Evolutionary conservation across 2,113 vertebrate species (phyloP).

Genomic region (Lipotes vexillifer): DNA sequence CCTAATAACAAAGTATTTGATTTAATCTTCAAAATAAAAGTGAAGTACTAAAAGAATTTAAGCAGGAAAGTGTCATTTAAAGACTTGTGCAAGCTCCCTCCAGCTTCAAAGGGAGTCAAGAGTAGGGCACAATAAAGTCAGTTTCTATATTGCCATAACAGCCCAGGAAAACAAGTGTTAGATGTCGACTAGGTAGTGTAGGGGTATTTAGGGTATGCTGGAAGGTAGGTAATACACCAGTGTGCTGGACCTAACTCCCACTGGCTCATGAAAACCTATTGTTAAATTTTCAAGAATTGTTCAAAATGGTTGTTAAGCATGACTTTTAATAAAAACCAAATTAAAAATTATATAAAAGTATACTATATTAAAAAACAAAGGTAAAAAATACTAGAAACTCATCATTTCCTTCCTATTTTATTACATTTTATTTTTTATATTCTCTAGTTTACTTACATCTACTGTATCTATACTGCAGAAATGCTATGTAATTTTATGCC

Average conservation of each 20-base stretch:
- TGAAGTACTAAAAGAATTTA: not conserved
- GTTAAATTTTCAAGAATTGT: not conserved
- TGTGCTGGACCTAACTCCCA: not conserved
- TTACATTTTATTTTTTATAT: not conserved
- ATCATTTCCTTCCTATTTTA: not conserved
- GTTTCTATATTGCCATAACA: not conserved
- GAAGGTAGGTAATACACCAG: not conserved
- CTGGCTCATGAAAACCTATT: not conserved
- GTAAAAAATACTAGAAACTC: not conserved
- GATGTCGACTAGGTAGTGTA: not conserved
- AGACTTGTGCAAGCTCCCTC: not conserved
- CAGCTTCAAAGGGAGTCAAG: not conserved
- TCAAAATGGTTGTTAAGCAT: not conserved
- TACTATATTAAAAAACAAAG: not conserved
- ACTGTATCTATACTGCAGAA: not conserved
- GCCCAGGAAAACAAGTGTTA: not conserved
- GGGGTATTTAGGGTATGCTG: not conserved
- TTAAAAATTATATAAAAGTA: not conserved
- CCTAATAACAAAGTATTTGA: not conserved
- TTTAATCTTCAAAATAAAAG: not conserved
- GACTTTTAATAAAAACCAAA: not conserved
- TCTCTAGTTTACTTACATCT: not conserved
- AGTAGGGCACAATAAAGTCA: not conserved
- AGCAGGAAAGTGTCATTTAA: not conserved
- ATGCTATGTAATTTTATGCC: accelerated